Evolutionary conservation across 2,888 invertebrate genomes (phyloP).

Genomic region (Chrysotoxum bicinctum): DNA sequence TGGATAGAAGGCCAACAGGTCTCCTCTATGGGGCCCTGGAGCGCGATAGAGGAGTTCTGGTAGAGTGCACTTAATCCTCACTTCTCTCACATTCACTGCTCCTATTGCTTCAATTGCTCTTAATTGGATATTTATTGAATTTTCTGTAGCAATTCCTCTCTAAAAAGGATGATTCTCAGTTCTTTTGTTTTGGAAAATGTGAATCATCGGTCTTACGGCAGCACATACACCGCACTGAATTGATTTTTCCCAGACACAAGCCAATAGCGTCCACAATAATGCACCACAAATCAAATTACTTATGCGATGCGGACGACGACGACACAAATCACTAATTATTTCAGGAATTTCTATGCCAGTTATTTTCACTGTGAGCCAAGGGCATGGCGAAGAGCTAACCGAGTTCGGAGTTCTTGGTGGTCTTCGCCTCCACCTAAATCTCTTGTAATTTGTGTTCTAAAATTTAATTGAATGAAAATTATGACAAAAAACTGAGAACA

Average conservation of each 20-base stretch:
- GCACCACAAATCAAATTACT: constrained; percentile 14
- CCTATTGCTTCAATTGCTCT: neutral
- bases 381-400: constrained; percentile 28
- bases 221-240: constrained; percentile 45
- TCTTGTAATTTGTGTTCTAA: neutral
- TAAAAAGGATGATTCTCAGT: neutral
- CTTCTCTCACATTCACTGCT: constrained; percentile 31
- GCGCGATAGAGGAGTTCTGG: constrained; percentile 16
- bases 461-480: constrained; percentile 35
- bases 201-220: constrained; percentile 49
- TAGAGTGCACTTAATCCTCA: constrained; percentile 31
- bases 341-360: constrained; percentile 2
- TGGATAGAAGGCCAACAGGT: constrained; percentile 66
- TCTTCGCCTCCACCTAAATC: neutral
- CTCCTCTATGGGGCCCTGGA: constrained; percentile 40
- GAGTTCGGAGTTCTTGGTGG: neutral
- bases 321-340: constrained; percentile 15
- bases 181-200: constrained; percentile 39
- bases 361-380: constrained; percentile 18
- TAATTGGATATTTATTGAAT: constrained; percentile 36
- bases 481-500: constrained; percentile 38
- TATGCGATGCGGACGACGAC: neutral
- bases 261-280: constrained; percentile 4
- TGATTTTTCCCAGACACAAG: constrained; percentile 64
- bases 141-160: neutral